Percentiles rank a stretch among this genome's conserved stretches.
Evolutionary conservation across 2,797 vertebrate species (phyloP).

Genomic region (Epinephelus coioides): DNA sequence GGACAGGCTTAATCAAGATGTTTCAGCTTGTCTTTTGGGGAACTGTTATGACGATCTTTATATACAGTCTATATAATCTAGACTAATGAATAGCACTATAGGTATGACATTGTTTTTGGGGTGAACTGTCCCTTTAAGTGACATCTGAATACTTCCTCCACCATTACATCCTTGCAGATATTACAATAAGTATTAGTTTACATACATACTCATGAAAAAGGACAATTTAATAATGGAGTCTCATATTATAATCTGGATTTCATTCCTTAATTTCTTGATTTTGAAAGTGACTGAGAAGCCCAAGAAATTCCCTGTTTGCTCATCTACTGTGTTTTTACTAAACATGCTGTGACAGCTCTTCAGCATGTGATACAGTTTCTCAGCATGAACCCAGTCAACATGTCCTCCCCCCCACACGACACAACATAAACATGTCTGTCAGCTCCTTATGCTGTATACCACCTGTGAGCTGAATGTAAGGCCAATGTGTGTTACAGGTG

Average conservation of each 20-base stretch:
- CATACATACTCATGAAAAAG: no score
- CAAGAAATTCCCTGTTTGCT: not conserved
- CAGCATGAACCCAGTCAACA: not conserved
- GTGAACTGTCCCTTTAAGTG: no score
- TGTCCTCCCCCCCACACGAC: not conserved
- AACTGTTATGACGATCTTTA: no score
- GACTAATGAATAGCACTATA: no score
- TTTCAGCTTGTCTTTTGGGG: no score
- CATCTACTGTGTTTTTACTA: not conserved
- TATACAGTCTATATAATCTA: no score
- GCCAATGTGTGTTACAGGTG: not conserved
- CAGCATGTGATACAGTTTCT: not conserved
- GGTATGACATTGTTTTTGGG: no score
- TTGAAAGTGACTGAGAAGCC: not conserved
- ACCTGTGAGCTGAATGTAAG: not conserved
- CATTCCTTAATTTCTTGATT: not conserved
- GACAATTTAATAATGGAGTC: no score
- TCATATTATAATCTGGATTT: not conserved
- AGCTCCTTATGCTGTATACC: not conserved
- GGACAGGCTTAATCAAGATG: no score
- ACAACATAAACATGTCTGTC: not conserved
- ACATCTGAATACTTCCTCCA: no score
- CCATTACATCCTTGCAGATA: no score
- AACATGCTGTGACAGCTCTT: not conserved
- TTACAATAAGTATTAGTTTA: no score